These are phyloP conservation scores for Sialia sialis DNA, from an alignment of 2,113 vertebrate species.

Conservation along the genomic window DNA sequence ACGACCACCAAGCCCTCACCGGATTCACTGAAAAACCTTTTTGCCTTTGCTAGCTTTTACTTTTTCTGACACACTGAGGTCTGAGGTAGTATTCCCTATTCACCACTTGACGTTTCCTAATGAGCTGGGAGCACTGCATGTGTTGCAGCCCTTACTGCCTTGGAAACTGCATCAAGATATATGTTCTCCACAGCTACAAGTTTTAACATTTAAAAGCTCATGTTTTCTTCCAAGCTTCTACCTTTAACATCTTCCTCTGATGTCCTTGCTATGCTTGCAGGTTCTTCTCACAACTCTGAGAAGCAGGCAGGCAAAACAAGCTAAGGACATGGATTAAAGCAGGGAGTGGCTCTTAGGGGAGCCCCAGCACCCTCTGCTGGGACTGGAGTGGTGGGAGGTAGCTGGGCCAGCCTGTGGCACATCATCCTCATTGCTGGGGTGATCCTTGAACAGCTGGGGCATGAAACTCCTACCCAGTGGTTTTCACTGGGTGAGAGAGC, in stretches of 20 bases:
- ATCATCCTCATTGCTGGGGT: rapidly evolving
- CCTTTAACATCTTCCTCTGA: not conserved
- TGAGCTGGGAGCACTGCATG: not conserved
- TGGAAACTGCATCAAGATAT: not conserved
- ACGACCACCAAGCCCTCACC: not conserved
- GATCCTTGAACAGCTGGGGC: not conserved
- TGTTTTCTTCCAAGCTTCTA: not conserved
- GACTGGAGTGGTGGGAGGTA: not conserved
- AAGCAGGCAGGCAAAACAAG: not conserved
- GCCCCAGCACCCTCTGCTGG: not conserved
- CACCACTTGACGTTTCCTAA: not conserved
- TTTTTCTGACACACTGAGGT: not conserved
- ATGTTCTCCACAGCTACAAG: not conserved
- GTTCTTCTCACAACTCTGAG: rapidly evolving
- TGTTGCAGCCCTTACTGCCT: not conserved
- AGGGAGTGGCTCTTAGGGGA: not conserved
- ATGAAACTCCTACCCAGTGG: rapidly evolving
- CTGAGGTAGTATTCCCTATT: not conserved
- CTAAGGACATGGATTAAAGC: not conserved
- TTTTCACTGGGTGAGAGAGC: not conserved
- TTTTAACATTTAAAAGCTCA: not conserved
- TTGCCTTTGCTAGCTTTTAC: not conserved
- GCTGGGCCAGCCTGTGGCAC: rapidly evolving
- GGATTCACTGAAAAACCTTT: not conserved
- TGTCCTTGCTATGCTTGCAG: not conserved